These are phyloP conservation scores for Zaprionus ornatus DNA, from an alignment of 1,140 invertebrate species.

Conservation along the genomic window DNA sequence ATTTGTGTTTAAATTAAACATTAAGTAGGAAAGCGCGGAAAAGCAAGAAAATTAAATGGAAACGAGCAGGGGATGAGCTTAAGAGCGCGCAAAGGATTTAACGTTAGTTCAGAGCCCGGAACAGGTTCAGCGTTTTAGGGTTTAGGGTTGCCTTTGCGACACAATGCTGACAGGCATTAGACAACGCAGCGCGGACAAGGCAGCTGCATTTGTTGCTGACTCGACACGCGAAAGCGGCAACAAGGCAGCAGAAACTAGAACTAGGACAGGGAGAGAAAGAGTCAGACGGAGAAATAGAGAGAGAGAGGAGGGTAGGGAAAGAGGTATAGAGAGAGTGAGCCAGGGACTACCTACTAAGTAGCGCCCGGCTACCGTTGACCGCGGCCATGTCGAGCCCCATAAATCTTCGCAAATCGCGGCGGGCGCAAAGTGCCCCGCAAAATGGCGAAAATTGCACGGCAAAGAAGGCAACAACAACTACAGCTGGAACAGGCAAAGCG, in stretches of 20 bases:
- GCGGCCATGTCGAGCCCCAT: slow-evolving; percentile 61
- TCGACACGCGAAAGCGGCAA: slow-evolving; percentile 47
- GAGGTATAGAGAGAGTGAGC: background rate
- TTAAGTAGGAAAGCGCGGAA: slow-evolving; percentile 57
- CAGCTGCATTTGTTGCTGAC: slow-evolving; percentile 56
- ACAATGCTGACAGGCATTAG: slow-evolving; percentile 74
- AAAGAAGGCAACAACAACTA: slow-evolving; percentile 68
- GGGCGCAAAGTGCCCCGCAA: slow-evolving; percentile 77
- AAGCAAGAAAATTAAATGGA: slow-evolving; percentile 52
- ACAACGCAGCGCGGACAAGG: slow-evolving; percentile 15
- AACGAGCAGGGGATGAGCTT: slow-evolving; percentile 34
- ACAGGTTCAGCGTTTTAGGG: slow-evolving; percentile 28
- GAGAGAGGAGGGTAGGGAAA: background rate
- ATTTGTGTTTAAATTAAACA: slow-evolving; percentile 78
- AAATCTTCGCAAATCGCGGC: slow-evolving; percentile 76
- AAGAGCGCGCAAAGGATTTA: slow-evolving; percentile 52
- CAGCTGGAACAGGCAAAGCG: slow-evolving; percentile 1
- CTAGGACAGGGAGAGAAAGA: background rate
- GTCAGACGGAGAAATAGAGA: too few species aligned
- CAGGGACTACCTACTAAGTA: slow-evolving; percentile 62
- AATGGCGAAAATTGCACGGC: slow-evolving; percentile 76
- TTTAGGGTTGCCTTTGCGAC: slow-evolving; percentile 42
- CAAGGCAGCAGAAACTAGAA: slow-evolving; percentile 23
- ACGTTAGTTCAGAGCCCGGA: slow-evolving; percentile 20
- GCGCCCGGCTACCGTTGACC: slow-evolving; percentile 54